These are phyloP conservation scores for Trematomus bernacchii DNA, from an alignment of 2,797 vertebrate genomes.

Conservation along the genomic window DNA sequence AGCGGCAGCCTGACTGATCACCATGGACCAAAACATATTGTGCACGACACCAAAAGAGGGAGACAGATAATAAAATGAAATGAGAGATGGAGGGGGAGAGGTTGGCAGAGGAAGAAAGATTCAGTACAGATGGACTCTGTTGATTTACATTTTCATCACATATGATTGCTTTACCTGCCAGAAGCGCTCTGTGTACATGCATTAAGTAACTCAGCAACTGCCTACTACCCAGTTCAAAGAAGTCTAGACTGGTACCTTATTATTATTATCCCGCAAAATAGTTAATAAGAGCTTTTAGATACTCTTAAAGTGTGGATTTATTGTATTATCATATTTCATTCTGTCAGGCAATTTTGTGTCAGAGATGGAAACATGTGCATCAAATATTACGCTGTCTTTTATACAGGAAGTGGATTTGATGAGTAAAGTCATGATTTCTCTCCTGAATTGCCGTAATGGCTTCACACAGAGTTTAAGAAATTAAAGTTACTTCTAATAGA, in stretches of 20 bases:
- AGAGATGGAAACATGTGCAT: slow-evolving; percentile 26
- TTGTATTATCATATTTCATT: slow-evolving; percentile 5
- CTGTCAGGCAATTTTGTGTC: slow-evolving; percentile 15
- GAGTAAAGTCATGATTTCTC: not conserved
- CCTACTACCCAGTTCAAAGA: not conserved
- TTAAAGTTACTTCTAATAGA: too few relatives aligned
- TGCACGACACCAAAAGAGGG: slow-evolving; percentile 26
- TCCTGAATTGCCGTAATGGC: rapidly evolving
- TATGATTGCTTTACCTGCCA: slow-evolving; percentile 8
- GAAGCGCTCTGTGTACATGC: not conserved
- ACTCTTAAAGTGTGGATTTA: slow-evolving; percentile 26
- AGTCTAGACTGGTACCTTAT: not conserved
- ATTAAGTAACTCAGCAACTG: not conserved
- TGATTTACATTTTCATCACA: slow-evolving; percentile 25
- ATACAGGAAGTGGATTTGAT: slow-evolving; percentile 19
- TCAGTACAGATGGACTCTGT: slow-evolving; percentile 31
- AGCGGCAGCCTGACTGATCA: slow-evolving; percentile 71
- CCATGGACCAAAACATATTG: slow-evolving; percentile 51
- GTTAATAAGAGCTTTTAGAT: not conserved
- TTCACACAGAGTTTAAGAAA: not conserved
- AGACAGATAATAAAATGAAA: slow-evolving; percentile 31
- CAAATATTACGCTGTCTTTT: slow-evolving; percentile 9
- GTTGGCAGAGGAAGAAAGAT: slow-evolving; percentile 23
- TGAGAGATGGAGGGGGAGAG: not conserved
- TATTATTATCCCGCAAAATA: slow-evolving; percentile 13